Base-by-base conservation (phyloP, 2,797 vertebrate genomes). In the Lindbergichthys nudifrons region DNA sequence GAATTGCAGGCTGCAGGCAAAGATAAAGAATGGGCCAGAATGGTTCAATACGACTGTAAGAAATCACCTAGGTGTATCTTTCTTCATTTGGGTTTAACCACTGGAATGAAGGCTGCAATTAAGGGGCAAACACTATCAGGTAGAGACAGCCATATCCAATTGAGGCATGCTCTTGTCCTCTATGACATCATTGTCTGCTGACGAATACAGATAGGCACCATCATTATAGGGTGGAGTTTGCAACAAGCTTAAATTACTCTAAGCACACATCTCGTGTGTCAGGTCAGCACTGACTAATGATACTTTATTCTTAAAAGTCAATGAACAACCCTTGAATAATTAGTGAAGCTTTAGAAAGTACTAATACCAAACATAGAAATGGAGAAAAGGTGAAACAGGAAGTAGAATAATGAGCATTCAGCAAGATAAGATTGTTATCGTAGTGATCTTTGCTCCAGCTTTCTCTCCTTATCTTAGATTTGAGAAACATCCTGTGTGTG, bases 391-490 rank as follows among this genome's bases (percentile, higher is more conserved):
- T 56, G 61, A 50, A 82, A 75, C 50, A 81, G 70, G 72, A 89
- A 77, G 80, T 69, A 68, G 50, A 73, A 51, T 72, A 75, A 77
- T 83, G 73, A 75, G 56, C 56, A 58, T 57, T 71, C 23, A 63
- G 30, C 10, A 46, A 76, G 77, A 88, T 73, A 84, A 82, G 75
- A 84, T 36, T 8, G 16, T 15, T 70, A 84, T 80, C 32, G 0
- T 9, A 16, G 32, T 67, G 70, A 83, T 80, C 87, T 83, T 84
- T 84, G 64, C 54, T 69, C 56, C 10, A 10, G 36, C n/a, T 75
- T 30, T 21, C 36, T 69, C 26, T 39, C 56, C 5, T 65, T 61
- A 14, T 43, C 15, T 43, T 12, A 42, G 47, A 46, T 52, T 61
- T 54, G 21, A 73, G 75, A 64, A 73, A 42, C 69, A 70, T 75